Percentiles rank a stretch among this genome's conserved stretches.
phyloP scores from a whole-genome alignment of 2,113 vertebrate species.

The Tupaia chinensis region DNA sequence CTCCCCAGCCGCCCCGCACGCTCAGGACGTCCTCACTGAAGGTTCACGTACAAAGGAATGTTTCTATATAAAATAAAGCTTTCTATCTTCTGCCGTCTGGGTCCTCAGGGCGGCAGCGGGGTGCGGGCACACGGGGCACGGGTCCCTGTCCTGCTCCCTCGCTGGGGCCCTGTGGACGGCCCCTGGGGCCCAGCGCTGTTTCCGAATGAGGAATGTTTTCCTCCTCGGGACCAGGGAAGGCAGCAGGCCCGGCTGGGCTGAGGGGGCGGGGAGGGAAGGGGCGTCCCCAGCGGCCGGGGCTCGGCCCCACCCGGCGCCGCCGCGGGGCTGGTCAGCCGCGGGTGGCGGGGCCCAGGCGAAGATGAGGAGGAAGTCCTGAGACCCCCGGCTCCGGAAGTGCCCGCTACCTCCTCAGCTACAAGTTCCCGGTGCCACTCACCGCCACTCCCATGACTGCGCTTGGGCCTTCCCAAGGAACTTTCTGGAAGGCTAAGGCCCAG shows the following conservation, averaged over 20 bases:
- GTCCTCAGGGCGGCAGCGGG: background rate
- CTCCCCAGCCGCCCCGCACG: background rate
- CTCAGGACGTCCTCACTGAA: conserved; percentile 59
- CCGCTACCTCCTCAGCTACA: background rate
- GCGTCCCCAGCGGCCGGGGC: too few species aligned
- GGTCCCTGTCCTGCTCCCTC: background rate
- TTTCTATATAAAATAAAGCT: conserved; percentile 71
- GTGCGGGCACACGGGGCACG: background rate
- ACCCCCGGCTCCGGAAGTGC: background rate
- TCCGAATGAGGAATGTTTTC: background rate
- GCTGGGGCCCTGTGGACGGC: background rate
- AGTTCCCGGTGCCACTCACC: background rate
- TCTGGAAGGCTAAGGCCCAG: conserved; percentile 19
- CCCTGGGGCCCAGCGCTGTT: background rate
- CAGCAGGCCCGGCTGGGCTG: too few species aligned
- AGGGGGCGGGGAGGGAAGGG: too few species aligned
- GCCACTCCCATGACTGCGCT: fast-evolving
- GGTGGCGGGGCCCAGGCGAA: too few species aligned
- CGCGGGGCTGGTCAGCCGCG: too few species aligned
- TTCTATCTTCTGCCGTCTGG: conserved; percentile 16
- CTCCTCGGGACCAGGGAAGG: fast-evolving
- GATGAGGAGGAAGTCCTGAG: too few species aligned
- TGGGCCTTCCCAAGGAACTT: background rate
- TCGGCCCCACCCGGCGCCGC: too few species aligned
- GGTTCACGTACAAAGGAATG: conserved; percentile 46